Evolutionary conservation across 2,113 vertebrate genomes (phyloP), one percentile per base, ranked within the genome.

Genomic region (Phocoena phocoena): DNA sequence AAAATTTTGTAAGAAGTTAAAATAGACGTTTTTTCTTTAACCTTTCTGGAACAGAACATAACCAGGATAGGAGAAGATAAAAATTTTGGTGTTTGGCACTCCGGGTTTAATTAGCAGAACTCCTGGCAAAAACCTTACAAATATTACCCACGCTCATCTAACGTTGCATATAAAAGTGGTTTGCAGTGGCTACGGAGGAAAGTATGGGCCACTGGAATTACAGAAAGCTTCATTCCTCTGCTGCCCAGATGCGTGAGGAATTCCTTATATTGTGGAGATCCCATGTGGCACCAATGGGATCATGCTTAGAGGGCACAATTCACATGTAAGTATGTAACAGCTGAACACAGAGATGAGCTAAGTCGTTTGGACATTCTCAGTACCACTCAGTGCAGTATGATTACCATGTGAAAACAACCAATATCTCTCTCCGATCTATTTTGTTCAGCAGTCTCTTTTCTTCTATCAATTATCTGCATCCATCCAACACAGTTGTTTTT

Each of bases 1-100:
- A 95, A 97, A 62, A 65, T 53, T 18, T 47, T 79, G 36, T 36
- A 88, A 79, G n/a, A 87, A 79, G 28, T 3, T 77, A n/a, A 96
- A 68, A 63, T 21, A 58, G 88, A 77, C 11, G 58, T 84, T 91
- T 71, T 53, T 33, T 90, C 60, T 92, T 95, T 83, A 58, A 77
- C 14, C 88, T 93, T 97, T 93, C 8, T 58, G 38, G 55, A 88
- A 50, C 5, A 31, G 58, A 67, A 36, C 2, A 13, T 74, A 71
- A 77, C 53, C 26, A 26, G 23, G 33, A 21, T 23, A 38, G 13
- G 18, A 80, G 6, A 60, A 67, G 41, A 76, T 25, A 25, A 68
- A 41, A 47, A 50, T 55, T 20, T n/a, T 53, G 23, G 70, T 62
- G 9, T 62, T 81, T 85, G 26, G 26, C 31, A 33, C 17, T 86